Evolutionary conservation across 2,113 vertebrate species (phyloP).

Genomic region (Spilogale gracilis): DNA sequence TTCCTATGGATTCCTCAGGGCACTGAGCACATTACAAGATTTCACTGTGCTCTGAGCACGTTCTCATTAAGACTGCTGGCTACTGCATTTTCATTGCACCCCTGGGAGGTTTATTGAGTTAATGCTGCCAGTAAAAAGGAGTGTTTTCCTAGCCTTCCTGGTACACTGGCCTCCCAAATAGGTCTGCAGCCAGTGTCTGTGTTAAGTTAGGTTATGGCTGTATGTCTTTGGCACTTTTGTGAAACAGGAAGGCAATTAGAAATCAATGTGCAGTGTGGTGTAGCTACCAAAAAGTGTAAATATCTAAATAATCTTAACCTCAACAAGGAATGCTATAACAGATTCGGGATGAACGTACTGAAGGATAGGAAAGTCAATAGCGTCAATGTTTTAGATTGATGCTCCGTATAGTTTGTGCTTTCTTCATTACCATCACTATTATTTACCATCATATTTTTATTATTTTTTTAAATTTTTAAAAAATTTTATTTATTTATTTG

Average conservation of each 20-base stretch:
- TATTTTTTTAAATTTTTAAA: no score
- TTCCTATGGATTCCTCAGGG: constrained; percentile 85
- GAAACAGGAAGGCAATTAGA: constrained; percentile 79
- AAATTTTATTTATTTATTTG: no score
- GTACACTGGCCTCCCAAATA: constrained; percentile 76
- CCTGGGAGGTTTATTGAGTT: constrained; percentile 86
- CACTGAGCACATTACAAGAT: constrained; percentile 87
- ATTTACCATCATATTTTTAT: background rate
- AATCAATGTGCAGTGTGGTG: constrained; percentile 38
- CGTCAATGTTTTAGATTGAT: background rate
- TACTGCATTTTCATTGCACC: constrained; percentile 87
- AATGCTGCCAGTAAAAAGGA: constrained; percentile 84
- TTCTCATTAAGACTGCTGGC: constrained; percentile 87
- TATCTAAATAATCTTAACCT: background rate
- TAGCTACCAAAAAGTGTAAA: constrained; percentile 30
- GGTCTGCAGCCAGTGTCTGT: constrained; percentile 75
- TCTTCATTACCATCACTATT: background rate
- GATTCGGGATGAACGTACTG: background rate
- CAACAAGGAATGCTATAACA: background rate
- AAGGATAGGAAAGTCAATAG: background rate
- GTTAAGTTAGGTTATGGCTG: constrained; percentile 80
- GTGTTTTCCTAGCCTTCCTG: constrained; percentile 83
- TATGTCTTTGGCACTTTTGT: constrained; percentile 63
- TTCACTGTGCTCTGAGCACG: constrained; percentile 84
- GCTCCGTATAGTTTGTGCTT: background rate